Base-by-base conservation (phyloP, 1,140 invertebrate species). In the Nomia melanderi region DNA sequence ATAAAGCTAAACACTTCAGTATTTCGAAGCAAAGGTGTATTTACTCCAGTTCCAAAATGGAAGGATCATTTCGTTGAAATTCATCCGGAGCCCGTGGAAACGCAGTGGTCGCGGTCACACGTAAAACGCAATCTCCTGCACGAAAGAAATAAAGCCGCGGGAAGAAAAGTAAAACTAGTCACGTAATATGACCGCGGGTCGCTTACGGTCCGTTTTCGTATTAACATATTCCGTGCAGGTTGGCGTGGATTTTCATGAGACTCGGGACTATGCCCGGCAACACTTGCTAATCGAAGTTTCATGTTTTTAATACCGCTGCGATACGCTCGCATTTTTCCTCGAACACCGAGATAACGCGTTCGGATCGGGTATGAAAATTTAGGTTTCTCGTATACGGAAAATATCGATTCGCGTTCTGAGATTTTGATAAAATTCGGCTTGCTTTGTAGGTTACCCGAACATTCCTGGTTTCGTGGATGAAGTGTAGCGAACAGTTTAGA, bases 111-210 rank as follows among this genome's bases (percentile, higher is more conserved):
- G 57, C 20, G 74, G 74, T 62, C 66, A 27, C 74, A 41, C 67
- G 41, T 62, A 71, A 77, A n/a, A 77, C 74, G 74, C 74, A 36
- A 77, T 62, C 74, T 62, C 39, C 41, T 11, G 23, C 66, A 60
- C 73, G 73, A 76, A 62, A 62, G 74, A 63, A 71, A 71, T 53
- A 77, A 77, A 77, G 31, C 57, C 44, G 31, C 23, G 9, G 25
- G 33, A 31, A 62, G 57, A 77, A 77, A 77, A 77, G 66, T 77
- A 71, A 77, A 71, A 77, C 74, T 66, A 62, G 74, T 77, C 74
- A 75, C 72, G 72, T 75, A 75, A 75, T 75, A 50, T 39, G 25
- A 27, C 20, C 9, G 53, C 63, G n/a, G 23, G 20, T 67, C 39
- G 50, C 62, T 65, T 39, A 53, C 44, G 2, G 9, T 29, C 31